Evolutionary conservation across 1,140 invertebrate species (phyloP).

Genomic region (Andricus grossulariae): DNA sequence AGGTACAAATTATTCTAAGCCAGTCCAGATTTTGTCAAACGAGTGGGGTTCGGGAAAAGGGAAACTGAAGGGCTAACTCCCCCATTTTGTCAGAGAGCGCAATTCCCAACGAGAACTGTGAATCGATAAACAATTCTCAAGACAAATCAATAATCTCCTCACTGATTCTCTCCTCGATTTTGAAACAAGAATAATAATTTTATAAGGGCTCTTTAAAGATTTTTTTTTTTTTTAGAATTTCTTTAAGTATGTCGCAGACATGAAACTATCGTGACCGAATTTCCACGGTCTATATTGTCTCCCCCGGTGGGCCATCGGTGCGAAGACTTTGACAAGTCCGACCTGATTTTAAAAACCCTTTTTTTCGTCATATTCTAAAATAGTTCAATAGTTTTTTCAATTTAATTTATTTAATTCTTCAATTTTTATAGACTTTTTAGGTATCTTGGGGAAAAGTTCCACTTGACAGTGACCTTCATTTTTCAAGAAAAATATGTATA

Average conservation of each 20-base stretch:
- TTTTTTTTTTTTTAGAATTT: too few species aligned
- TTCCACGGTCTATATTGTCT: conserved; percentile 23
- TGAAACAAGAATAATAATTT: too few species aligned
- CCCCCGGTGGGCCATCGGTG: conserved; percentile 13
- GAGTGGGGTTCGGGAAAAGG: neutral
- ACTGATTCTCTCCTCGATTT: neutral
- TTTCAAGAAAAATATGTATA: neutral
- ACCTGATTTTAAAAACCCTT: neutral
- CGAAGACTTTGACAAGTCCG: conserved; percentile 4
- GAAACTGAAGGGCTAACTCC: conserved; percentile 28
- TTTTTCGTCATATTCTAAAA: neutral
- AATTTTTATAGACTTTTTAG: neutral
- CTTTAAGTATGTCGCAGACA: too few species aligned
- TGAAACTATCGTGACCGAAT: conserved; percentile 8
- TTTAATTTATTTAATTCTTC: neutral
- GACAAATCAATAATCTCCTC: neutral
- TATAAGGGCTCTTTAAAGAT: too few species aligned
- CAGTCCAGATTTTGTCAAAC: neutral
- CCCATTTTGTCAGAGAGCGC: neutral
- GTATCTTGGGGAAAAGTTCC: neutral
- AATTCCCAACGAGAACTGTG: neutral
- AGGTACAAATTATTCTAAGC: conserved; percentile 21
- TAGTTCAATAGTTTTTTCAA: neutral
- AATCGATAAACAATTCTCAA: conserved; percentile 6
- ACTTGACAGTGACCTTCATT: conserved; percentile 23